Base-by-base conservation (phyloP, 2,113 vertebrate species). In the Pseudolaguvia tuberculata region DNA sequence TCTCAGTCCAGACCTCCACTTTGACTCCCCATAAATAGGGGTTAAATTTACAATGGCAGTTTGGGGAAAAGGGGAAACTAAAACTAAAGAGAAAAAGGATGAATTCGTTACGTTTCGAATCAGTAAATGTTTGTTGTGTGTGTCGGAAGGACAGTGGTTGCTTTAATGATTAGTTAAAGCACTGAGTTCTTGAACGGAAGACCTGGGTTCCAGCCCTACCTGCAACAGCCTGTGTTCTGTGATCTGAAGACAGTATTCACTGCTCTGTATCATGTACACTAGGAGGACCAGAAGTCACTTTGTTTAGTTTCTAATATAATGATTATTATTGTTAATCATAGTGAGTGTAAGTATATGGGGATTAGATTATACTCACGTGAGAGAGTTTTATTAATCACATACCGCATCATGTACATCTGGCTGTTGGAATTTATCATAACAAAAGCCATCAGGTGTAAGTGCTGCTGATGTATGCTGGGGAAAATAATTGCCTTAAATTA, bases 1-100 rank as follows among this genome's bases (percentile, higher is more conserved):
- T 69, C 53, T 77, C 59, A 70, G 29, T 67, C 78, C 72, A 75
- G 65, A 69, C 61, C 29, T 48, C 61, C 61, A 66, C 67, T 76
- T 72, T 61, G 55, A 55, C 68, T 72, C 45, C 53, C 20, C 17
- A 47, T 61, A 29, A 63, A 59, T 23, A 42, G 72, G 29, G 29
- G 58, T 56, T 17, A 47, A 62, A 62, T 52, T 61, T 48, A 1
- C 23, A 27, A 23, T 20, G 23, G 31, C 56, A n/a, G 57, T 72
- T 21, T 20, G 39, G 67, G 1, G 29, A 67, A 20, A 20, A 25
- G 53, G 53, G 69, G 21, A 57, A 52, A 42, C 18, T 47, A 45
- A 31, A 31, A 35, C n/a, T 18, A 45, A 23, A 15, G n/a, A 45
- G 53, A 57, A 45, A 23, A 57, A 57, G 18, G 21, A 8, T 5